These are phyloP conservation scores for Pogonophryne albipinna DNA, from an alignment of 2,797 vertebrate genomes.

Conservation along the genomic window DNA sequence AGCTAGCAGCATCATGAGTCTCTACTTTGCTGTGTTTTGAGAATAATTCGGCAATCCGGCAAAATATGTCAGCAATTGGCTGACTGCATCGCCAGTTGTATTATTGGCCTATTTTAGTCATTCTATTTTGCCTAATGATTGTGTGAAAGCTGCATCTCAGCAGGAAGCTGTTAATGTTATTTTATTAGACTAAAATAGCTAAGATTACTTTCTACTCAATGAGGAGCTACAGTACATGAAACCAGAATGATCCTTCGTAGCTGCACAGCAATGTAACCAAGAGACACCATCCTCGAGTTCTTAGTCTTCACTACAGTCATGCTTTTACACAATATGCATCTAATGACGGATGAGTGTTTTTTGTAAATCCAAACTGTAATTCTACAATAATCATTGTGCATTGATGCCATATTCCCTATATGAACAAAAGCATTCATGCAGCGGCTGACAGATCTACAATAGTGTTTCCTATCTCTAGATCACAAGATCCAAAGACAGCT, in stretches of 20 bases:
- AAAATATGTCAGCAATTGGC: too few species aligned
- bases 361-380: constrained; percentile 21
- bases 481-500: constrained; percentile 42
- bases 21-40: too few species aligned
- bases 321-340: neutral
- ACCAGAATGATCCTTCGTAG: neutral
- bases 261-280: neutral
- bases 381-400: constrained; percentile 23
- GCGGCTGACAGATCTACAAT: constrained; percentile 16
- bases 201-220: too few species aligned
- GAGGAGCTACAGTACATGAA: neutral
- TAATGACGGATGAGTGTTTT: constrained; percentile 26
- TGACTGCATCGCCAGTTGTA: too few species aligned
- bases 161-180: too few species aligned
- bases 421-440: constrained; percentile 29
- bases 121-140: too few species aligned
- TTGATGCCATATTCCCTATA: neutral
- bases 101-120: too few species aligned
- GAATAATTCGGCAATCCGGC: too few species aligned
- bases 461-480: constrained; percentile 38
- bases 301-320: neutral
- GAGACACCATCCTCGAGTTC: neutral
- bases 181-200: too few species aligned
- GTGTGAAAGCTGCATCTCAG: too few species aligned
- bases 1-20: too few species aligned